phyloP scores from a whole-genome alignment of 2,888 invertebrate species.

The Ennomos erosarius region DNA sequence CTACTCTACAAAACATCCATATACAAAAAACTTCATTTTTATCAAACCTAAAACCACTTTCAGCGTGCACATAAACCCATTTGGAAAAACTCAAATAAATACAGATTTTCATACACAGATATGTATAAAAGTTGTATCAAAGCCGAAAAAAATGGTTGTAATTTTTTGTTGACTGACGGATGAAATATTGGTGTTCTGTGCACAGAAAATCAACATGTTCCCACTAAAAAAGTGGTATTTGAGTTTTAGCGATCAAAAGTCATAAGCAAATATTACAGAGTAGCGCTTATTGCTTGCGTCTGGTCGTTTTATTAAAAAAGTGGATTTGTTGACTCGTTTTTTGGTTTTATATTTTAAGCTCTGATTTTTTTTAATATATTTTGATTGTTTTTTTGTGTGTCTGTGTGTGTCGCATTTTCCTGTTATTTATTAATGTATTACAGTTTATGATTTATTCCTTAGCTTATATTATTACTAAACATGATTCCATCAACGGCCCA shows the following conservation, averaged over 20 bases:
- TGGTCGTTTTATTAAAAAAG: slow-evolving; percentile 13
- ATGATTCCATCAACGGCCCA: too few species aligned
- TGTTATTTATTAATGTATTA: too few species aligned
- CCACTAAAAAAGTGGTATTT: slow-evolving; percentile 43
- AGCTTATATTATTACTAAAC: too few species aligned
- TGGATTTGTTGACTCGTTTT: slow-evolving; percentile 10
- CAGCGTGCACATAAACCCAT: neutral
- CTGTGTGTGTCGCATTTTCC: too few species aligned
- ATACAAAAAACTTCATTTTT: too few species aligned
- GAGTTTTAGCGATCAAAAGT: slow-evolving; percentile 36
- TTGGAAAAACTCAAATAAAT: slow-evolving; percentile 21
- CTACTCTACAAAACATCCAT: too few species aligned
- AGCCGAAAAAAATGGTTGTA: slow-evolving; percentile 24
- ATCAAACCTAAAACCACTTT: too few species aligned
- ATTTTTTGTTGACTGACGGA: slow-evolving; percentile 38
- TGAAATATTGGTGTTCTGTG: slow-evolving; percentile 46
- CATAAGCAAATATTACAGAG: slow-evolving; percentile 26
- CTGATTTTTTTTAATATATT: too few species aligned
- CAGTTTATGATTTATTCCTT: too few species aligned
- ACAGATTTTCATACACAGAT: slow-evolving; percentile 13
- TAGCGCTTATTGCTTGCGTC: slow-evolving; percentile 7
- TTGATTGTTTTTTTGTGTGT: too few species aligned
- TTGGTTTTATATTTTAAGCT: slow-evolving; percentile 6
- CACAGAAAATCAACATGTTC: slow-evolving; percentile 44
- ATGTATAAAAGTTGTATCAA: slow-evolving; percentile 27